Evolutionary conservation across 2,888 invertebrate species (phyloP).

Genomic region (Hermodice carunculata): DNA sequence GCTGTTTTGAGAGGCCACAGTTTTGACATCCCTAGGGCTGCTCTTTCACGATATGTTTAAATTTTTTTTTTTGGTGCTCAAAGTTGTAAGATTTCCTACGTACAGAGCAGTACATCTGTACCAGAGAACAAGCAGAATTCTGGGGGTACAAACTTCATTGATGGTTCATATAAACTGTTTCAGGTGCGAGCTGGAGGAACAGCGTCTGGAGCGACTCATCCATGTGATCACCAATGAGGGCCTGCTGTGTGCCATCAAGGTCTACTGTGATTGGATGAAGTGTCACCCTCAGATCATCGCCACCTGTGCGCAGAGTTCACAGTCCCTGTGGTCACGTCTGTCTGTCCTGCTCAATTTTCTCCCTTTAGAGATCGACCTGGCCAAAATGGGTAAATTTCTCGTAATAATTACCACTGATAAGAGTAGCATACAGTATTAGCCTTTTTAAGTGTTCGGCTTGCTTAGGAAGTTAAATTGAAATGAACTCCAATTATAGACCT

Average conservation of each 20-base stretch:
- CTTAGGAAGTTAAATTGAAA: too few species aligned
- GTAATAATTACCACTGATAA: not conserved
- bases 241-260: conserved; percentile 79
- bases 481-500: too few species aligned
- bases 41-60: not conserved
- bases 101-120: too few species aligned
- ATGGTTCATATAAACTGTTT: too few species aligned
- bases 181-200: conserved; percentile 52
- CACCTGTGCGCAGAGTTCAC: conserved; percentile 76
- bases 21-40: too few species aligned
- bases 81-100: too few species aligned
- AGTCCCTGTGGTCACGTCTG: conserved; percentile 83
- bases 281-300: conserved; percentile 82
- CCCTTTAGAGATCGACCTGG: conserved; percentile 74
- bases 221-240: conserved; percentile 61
- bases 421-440: not conserved
- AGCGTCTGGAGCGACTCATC: conserved; percentile 52
- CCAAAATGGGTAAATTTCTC: conserved; percentile 51
- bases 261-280: conserved; percentile 87
- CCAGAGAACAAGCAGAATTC: too few species aligned
- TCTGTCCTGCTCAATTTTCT: conserved; percentile 86
- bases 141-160: too few species aligned
- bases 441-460: too few species aligned
- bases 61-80: not conserved
- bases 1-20: too few species aligned